These are phyloP conservation scores for Hyalella azteca DNA, from an alignment of 2,888 invertebrate genomes.

Conservation along the genomic window DNA sequence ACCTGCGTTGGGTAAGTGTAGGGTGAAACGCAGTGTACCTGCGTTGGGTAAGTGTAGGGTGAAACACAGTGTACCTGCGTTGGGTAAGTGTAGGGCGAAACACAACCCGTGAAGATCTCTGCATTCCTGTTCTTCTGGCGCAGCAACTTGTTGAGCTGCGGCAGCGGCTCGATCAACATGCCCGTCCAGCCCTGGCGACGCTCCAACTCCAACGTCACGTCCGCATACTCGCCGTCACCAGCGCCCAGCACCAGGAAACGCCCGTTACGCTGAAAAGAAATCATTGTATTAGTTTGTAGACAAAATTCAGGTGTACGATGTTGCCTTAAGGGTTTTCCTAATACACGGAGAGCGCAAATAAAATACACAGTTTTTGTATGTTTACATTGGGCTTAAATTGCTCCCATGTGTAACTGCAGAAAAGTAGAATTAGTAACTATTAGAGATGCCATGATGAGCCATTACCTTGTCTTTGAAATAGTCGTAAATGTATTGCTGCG, in stretches of 20 bases:
- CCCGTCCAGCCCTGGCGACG: constrained; percentile 50
- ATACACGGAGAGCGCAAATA: too few species aligned
- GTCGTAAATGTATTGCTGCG: constrained; percentile 39
- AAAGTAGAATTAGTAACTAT: too few species aligned
- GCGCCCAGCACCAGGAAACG: constrained; percentile 52
- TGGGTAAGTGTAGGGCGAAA: constrained; percentile 55
- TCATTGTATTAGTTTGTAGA: too few species aligned
- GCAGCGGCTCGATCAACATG: constrained; percentile 52
- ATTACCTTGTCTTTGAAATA: constrained; percentile 47
- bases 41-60: constrained; percentile 51
- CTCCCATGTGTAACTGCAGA: too few species aligned
- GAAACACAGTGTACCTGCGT: constrained; percentile 54
- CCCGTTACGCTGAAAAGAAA: constrained; percentile 43
- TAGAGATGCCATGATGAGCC: too few species aligned
- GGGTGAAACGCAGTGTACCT: too few species aligned
- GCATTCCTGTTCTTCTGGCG: constrained; percentile 51
- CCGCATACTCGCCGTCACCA: constrained; percentile 53
- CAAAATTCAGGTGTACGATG: too few species aligned
- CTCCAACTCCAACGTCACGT: constrained; percentile 49
- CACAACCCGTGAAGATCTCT: constrained; percentile 39
- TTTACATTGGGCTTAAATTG: too few species aligned
- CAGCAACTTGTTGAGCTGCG: constrained; percentile 37
- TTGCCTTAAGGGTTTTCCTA: too few species aligned
- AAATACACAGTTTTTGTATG: too few species aligned
- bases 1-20: too few species aligned